Evolutionary conservation across 2,113 vertebrate species (phyloP), one percentile per base, ranked within the genome.

Genomic region (Tringa solitaria): DNA sequence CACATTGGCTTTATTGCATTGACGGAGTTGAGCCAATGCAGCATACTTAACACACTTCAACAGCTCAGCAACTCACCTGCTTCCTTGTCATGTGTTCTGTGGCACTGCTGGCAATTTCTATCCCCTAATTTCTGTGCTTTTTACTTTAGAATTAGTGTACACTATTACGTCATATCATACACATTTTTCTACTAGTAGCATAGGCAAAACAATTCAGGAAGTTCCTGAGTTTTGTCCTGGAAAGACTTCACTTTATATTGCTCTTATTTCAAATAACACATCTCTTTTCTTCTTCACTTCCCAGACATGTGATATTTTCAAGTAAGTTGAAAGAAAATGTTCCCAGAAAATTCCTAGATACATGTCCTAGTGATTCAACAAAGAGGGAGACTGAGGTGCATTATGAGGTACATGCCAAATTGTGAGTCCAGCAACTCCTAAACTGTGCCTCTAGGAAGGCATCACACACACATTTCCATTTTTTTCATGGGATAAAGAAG

Each of bases 401-500:
- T 51, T 57, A 32, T 30, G 8, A 76, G 1, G 1, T 24, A 23
- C 5, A 35, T 1, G 0, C 2, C 26, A 18, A 81, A 68, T 13
- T 64, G 2, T 60, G 28, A 63, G 12, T 68, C 12, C 10, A 33
- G 10, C 39, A 76, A 54, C 22, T 72, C 4, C 6, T 39, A 32
- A 54, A 10, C 6, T 59, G 6, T 54, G 3, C 2, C 8, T 35
- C 8, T 57, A 48, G 18, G 22, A 72, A 33, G 10, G 9, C 6
- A n/a, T 4, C 2, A 30, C 5, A 50, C 12, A 28, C 0, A 20
- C 1, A 24, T 59, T 87, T 64, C 21, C 4, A 4, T 9, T 68
- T 60, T 45, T 46, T 45, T 54, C 4, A 12, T 14, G 4, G 3
- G 6, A 32, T 35, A 53, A 53, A 63, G 3, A 7, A 76, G 17